These are phyloP conservation scores for Argopecten irradians DNA, from an alignment of 1,140 invertebrate genomes.

Conservation along the genomic window DNA sequence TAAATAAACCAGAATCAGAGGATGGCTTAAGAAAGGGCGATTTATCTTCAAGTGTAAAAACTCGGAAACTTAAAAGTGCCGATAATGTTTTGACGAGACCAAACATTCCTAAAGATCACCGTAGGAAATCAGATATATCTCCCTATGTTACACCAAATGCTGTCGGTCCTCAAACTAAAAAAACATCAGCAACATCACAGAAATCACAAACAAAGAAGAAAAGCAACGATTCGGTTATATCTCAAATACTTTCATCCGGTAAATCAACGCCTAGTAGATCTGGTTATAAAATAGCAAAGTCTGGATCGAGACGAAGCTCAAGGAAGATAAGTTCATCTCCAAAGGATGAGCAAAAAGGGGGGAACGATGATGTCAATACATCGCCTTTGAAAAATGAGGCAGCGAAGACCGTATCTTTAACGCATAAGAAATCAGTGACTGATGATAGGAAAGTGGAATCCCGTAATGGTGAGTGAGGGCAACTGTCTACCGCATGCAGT, in stretches of 20 bases:
- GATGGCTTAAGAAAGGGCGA: neutral
- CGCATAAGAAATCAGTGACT: neutral
- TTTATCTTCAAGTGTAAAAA: neutral
- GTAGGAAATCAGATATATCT: neutral
- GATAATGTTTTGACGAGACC: neutral
- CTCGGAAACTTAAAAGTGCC: neutral
- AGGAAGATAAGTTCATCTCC: too few species aligned
- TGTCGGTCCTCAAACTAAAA: neutral
- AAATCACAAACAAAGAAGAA: neutral
- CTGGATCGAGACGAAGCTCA: neutral
- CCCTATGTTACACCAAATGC: neutral
- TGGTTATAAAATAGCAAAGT: neutral
- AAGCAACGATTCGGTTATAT: neutral
- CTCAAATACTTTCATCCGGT: neutral
- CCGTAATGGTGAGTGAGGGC: neutral
- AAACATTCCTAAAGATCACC: neutral
- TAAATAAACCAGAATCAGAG: neutral
- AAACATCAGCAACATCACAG: neutral
- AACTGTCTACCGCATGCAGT: neutral
- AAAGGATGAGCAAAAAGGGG: neutral
- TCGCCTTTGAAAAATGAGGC: neutral
- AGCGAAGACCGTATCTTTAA: neutral
- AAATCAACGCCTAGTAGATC: neutral
- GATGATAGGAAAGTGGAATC: neutral
- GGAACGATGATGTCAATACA: neutral